Evolutionary conservation across 2,797 vertebrate species (phyloP).

Genomic region (Chrosomus eos): DNA sequence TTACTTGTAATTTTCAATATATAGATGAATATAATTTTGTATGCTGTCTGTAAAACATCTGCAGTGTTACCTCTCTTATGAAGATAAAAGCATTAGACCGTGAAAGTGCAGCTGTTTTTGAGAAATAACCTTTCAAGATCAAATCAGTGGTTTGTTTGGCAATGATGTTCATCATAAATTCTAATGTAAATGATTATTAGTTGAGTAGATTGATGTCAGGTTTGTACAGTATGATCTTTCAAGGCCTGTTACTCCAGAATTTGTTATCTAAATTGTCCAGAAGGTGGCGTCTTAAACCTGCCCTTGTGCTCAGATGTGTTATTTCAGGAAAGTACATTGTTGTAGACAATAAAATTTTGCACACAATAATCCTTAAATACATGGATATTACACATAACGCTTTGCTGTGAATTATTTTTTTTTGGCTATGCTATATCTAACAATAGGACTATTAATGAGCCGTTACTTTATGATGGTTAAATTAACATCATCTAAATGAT

Average conservation of each 20-base stretch:
- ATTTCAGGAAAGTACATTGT: neutral
- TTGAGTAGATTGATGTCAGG: neutral
- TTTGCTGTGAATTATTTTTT: neutral
- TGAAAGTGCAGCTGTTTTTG: conserved; percentile 46
- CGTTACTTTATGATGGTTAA: neutral
- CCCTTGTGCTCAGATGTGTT: neutral
- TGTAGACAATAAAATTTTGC: neutral
- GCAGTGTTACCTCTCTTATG: conserved; percentile 81
- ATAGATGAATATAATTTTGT: conserved; percentile 80
- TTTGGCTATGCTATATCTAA: neutral
- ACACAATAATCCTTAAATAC: neutral
- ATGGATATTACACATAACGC: neutral
- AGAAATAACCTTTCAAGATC: conserved; percentile 26
- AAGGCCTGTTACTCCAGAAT: neutral
- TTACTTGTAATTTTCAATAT: conserved; percentile 86
- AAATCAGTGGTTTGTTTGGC: neutral
- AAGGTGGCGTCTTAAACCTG: conserved; percentile 34
- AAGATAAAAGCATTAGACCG: conserved; percentile 80
- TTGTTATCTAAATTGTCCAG: conserved; percentile 4
- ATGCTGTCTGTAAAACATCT: conserved; percentile 85
- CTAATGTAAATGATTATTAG: neutral
- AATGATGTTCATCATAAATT: neutral
- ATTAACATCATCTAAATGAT: neutral
- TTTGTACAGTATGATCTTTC: neutral
- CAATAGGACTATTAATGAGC: conserved; percentile 4